Percentiles rank a stretch among this genome's conserved stretches.
Conservation (phyloP, 2,113 vertebrate genomes). For the Tragelaphus strepsiceros region DNA sequence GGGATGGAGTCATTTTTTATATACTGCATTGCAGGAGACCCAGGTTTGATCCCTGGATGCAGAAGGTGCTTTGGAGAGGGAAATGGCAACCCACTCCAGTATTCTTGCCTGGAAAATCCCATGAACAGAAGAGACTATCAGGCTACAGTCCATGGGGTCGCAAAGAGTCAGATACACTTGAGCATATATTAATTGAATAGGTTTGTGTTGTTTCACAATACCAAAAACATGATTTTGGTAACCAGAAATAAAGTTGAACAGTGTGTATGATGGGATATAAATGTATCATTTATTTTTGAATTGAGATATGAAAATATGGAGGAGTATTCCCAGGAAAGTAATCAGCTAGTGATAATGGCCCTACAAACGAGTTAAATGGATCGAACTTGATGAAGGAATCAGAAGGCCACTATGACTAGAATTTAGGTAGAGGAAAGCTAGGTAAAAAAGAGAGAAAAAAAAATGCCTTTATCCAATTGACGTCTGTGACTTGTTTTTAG, state of each 20-base stretch:
- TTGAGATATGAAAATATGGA: neutral
- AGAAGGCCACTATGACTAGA: neutral
- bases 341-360: neutral
- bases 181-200: neutral
- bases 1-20: neutral
- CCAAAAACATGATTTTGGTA: neutral
- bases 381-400: neutral
- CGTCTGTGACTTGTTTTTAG: too few relatives aligned
- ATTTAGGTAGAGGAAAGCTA: neutral
- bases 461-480: too few relatives aligned
- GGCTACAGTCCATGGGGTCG: neutral
- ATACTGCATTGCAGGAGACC: neutral
- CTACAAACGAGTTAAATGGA: neutral
- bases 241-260: neutral
- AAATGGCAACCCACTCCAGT: neutral
- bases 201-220: neutral
- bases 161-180: neutral
- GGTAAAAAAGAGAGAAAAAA: neutral
- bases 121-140: neutral
- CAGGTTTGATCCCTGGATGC: neutral
- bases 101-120: neutral
- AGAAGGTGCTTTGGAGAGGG: neutral
- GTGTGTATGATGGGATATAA: neutral
- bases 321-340: neutral
- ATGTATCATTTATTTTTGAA: neutral